Evolutionary conservation across 1,140 invertebrate species (phyloP), one percentile per base, ranked within the genome.

Genomic region (Rhizoglyphus robini): DNA sequence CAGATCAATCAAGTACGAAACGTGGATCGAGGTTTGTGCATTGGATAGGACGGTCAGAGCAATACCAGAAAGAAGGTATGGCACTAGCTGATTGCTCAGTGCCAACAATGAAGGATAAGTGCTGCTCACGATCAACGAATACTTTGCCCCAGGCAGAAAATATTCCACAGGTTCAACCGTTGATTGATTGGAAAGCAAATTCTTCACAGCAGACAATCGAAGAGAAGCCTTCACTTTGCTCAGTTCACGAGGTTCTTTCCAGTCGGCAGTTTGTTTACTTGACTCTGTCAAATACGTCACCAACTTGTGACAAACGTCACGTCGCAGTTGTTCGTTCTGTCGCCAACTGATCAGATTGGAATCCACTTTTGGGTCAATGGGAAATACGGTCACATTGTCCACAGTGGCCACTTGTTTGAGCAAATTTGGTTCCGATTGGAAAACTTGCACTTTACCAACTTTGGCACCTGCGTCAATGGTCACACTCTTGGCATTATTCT

Each of bases 31-130:
- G 15, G 59, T 20, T 57, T 61, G 5, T 11, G 29, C 59, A 61
- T 61, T 61, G 59, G 5, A 57, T 20, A 5, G 8, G 18, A 61
- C 32, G 15, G 32, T 57, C 18, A 61, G 31, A 8, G 59, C 36
- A 63, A 61, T 63, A 8, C 59, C 59, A 23, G 59, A 31, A 5
- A 61, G 20, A 63, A 61, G 59, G 27, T 61, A 63, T 23, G 31
- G 59, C 32, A 63, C 59, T 11, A 61, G 11, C 23, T 61, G 59
- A 63, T 61, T 61, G 59, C 8, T 8, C 18, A 61, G n/a, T 5
- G 51, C 20, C 5, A 61, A 25, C 59, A 61, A 32, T 11, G 59
- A 61, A 8, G 32, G 32, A 60, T 38, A 23, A 8, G 59, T 61
- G 5, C 8, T 13, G 59, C 5, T 23, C 11, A 61, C 8, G 59